Base-by-base conservation (phyloP, 64 coral and sea anemone genomes). In the Montipora capricornis region DNA sequence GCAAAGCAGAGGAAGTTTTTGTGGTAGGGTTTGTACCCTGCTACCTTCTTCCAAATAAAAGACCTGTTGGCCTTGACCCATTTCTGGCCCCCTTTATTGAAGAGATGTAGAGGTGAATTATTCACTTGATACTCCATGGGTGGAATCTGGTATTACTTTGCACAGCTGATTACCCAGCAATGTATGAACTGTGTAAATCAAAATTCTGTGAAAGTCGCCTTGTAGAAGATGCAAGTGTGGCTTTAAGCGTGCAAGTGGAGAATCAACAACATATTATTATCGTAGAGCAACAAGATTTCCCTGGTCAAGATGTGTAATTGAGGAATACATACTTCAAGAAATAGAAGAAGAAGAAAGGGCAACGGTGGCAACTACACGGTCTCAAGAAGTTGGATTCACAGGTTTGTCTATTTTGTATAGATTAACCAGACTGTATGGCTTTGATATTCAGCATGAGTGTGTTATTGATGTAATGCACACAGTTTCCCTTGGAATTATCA, bases 401-500 rank as follows among this genome's bases (percentile, higher is more conserved):
- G 91, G 91, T 70, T 68, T 79, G 37, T 80, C 82, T 76, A 77
- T 78, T 79, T 84, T 93, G 29, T 16, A 20, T 44, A 80, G 52
- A 75, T 82, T 92, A 22, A 86, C 75, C 76, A 26, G 85, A 29
- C 90, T 92, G 1, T 92, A 92, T 76, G 90, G 90, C 47, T 92
- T 92, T 93, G 81, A 87, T 69, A 60, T 93, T 47, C 62, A 87
- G 48, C 59, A 50, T 77, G 91, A 93, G 75, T 87, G 82, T 79
- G 75, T 78, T 78, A 87, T 93, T 93, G 82, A 93, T 68, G 44
- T 93, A 20, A 93, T 93, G 91, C 83, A 93, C 68, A 87, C 77
- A 29, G 76, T 93, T 49, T 83, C 91, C 15, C 85, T 93, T 83
- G 87, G 87, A 77, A 81, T 59, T 61, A 52, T 93, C 48, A 87